Conservation (phyloP, 1,140 invertebrate genomes). For the Aphidius ervi region DNA sequence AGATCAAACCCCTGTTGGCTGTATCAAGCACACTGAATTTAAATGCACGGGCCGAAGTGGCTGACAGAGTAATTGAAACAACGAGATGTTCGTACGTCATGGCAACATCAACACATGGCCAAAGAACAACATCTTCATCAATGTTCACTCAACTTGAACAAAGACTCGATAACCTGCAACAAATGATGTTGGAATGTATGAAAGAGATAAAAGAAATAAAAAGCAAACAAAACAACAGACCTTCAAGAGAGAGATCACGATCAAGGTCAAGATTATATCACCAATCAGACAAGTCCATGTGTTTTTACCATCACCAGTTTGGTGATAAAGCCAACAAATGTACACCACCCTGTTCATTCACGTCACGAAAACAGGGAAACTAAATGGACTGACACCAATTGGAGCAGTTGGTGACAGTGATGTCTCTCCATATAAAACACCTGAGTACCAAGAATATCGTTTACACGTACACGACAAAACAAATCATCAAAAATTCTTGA, state of each 20-base stretch:
- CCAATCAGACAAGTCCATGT: not conserved
- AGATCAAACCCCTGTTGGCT: not conserved
- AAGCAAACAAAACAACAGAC: too few species aligned
- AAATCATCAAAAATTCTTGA: not conserved
- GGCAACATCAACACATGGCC: constrained; percentile 12
- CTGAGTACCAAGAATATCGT: not conserved
- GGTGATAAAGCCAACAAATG: constrained; percentile 26
- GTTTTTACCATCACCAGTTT: constrained; percentile 21
- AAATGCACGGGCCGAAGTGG: not conserved
- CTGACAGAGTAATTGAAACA: not conserved
- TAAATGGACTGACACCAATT: too few species aligned
- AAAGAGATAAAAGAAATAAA: not conserved
- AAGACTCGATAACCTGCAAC: constrained; percentile 17
- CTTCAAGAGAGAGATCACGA: not conserved
- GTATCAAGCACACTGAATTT: not conserved
- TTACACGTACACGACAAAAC: not conserved
- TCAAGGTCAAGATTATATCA: not conserved
- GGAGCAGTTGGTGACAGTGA: too few species aligned
- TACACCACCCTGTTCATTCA: constrained; percentile 20
- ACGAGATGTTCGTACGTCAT: too few species aligned
- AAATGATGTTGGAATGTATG: constrained; percentile 21
- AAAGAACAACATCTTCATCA: constrained; percentile 1
- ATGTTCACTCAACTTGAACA: not conserved
- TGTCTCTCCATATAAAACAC: too few species aligned
- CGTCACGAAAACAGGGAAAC: too few species aligned